Evolutionary conservation across 2,888 invertebrate species (phyloP), one percentile per base, ranked within the genome.

Genomic region (Alentia gelatinosa): DNA sequence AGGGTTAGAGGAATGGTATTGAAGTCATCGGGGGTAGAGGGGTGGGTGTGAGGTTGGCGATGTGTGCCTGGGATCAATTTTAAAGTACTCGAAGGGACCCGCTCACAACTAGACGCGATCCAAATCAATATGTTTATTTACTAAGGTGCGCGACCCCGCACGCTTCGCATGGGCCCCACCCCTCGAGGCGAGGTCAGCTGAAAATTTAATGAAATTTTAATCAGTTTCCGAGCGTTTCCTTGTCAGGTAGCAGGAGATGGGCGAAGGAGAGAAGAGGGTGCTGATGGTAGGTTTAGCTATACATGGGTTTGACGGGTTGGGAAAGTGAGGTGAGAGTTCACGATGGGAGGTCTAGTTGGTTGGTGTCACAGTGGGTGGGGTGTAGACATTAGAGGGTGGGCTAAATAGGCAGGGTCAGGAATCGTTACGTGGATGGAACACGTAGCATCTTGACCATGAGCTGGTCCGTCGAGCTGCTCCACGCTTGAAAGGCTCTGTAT

Each of bases 91-190:
- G 40, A 86, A 33, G 42, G 47, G 86, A 42, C 86, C 47, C 47
- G 47, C 30, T 1, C 79, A 79, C 35, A 35, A 79, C 86, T 1
- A 42, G 42, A 42, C 86, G 42, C 47, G 86, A 86, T 86, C 86
- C 86, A 86, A 86, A 86, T 86, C 86, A 33, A 86, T 86, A 86
- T 86, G 86, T 86, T 86, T 86, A 86, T 86, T 86, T 86, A 86
- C 86, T 47, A 86, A 86, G 86, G 86, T 86, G 47, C 86, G 50
- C 47, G 86, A 86, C 86, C 86, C 33, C 86, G 50, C 47, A 12
- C 40, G 39, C 86, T 0, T 12, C 23, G 47, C 30, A 86, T 5
- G 12, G 33, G 86, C 86, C 86, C 42, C 86, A 86, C 86, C 86
- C 86, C 42, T 47, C 86, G 30, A 42, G 30, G 30, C 42, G 86